Evolutionary conservation across 2,888 invertebrate species (phyloP), one percentile per base, ranked within the genome.

Genomic region (Acrobeloides nanus): DNA sequence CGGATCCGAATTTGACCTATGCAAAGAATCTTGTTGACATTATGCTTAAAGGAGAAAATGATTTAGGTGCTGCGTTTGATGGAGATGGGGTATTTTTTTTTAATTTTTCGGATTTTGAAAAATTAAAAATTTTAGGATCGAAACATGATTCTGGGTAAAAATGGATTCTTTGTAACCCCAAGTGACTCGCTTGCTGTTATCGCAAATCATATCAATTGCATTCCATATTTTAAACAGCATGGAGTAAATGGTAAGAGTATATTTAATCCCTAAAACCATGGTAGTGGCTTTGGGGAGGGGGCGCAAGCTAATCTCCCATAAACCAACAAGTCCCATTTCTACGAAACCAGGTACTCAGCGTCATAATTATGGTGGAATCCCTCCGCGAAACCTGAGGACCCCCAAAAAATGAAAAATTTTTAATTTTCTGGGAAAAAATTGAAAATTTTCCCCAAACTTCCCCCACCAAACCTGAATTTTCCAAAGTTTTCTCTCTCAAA

Each of bases 121-220:
- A 15, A 27, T 34, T 18, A n/a, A 25, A 20, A 7, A 8, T 43
- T 63, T 51, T 67, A 84, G 82, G 90, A 93, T 75, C 83, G 92
- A 50, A 93, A 92, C 79, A 93, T 93, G 97, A 87, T 97, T 66
- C 83, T 99, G 45, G 97, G 97, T 8, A 82, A 84, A 70, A 83
- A 82, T 53, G 93, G 89, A 3, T 95, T 97, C 79, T 97, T 97
- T 78, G 92, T 99, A 12, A 92, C 89, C 0, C 97, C 97, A 0
- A 90, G 89, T 42, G 97, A 99, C 74, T 85, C 93, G 10, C 80
- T 97, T 62, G 97, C 97, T 0, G 89, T 89, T 3, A 81, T 97
- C 52, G 95, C 92, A 3, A 85, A 86, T 72, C 85, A 92, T 75
- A 78, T 93, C 52, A 82, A 84, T 21, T 83, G 82, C 70, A 90